Percentiles rank a stretch among this genome's conserved stretches.
These are phyloP conservation scores for Leptoclinus maculatus DNA, from an alignment of 2,797 vertebrate genomes.

Conservation along the genomic window DNA sequence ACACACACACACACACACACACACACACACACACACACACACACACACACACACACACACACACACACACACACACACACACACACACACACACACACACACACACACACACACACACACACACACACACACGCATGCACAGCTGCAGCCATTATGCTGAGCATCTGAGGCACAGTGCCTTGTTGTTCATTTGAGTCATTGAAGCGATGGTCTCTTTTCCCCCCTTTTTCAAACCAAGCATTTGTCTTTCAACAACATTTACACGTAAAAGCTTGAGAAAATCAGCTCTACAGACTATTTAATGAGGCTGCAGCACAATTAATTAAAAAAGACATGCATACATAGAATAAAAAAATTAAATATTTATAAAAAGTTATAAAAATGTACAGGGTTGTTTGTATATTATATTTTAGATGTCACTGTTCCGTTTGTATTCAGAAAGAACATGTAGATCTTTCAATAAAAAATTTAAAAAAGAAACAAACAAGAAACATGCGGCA, in stretches of 20 bases:
- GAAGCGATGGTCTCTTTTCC: background rate
- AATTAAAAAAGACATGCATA: background rate
- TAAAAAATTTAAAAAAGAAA: background rate
- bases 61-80: background rate
- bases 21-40: background rate
- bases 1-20: background rate
- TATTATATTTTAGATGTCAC: background rate
- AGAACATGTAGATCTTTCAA: background rate
- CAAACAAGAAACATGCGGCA: background rate
- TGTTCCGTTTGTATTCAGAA: background rate
- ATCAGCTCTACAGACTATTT: background rate
- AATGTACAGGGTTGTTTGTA: background rate
- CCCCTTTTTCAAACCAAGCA: slow-evolving; percentile 14
- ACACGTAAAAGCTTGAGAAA: background rate
- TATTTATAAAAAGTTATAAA: background rate
- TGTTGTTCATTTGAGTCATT: slow-evolving; percentile 34
- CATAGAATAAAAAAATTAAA: background rate
- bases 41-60: background rate
- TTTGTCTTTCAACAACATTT: slow-evolving; percentile 8
- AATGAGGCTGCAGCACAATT: background rate
- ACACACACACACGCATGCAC: background rate
- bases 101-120: background rate
- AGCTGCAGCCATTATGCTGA: slow-evolving; percentile 24
- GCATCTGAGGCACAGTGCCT: slow-evolving; percentile 3
- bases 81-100: background rate